Evolutionary conservation across 1,140 invertebrate genomes (phyloP), one percentile per base, ranked within the genome.

Genomic region (Plectus sambesii): DNA sequence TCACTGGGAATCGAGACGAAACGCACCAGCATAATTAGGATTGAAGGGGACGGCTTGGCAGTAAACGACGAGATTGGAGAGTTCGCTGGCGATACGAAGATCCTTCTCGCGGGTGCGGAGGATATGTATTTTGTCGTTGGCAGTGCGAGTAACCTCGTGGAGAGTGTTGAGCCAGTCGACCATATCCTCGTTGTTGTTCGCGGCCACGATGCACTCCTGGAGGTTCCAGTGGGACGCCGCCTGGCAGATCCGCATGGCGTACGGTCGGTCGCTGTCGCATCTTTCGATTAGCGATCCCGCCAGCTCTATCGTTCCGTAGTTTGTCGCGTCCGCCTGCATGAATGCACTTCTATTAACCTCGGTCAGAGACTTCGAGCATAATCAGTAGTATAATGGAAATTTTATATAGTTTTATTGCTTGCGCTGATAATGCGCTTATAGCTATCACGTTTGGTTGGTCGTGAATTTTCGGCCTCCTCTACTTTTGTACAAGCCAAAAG

Each of bases 21-120:
- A n/a, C n/a, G n/a, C n/a, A n/a, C n/a, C n/a, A n/a, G n/a, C 52
- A 39, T 69, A 61, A 20, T 67, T 51, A 2, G 63, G 54, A 29
- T 67, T 56, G 37, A 68, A 67, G 5, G 63, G 63, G 8, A 69
- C 66, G 12, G 64, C 64, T 56, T 67, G 64, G 26, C 55, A 57
- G 23, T 57, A 49, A 3, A 66, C 64, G 6, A 67, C 64, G 2
- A 67, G 56, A 41, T 63, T 64, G 2, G 66, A 69, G 4, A 67
- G 39, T 36, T 67, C 66, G 12, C 47, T 55, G 29, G 64, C 64
- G 37, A 67, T 69, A 42, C 53, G 44, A 9, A 58, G 42, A 27
- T 56, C 48, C 42, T 68, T 67, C 45, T 67, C 64, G 22, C 58
- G 60, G 4, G 27, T 63, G n/a, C 63, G 36, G 12, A 69, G 37